Evolutionary conservation across 2,888 invertebrate genomes (phyloP), one percentile per base, ranked within the genome.

Genomic region (Adela reaumurella): DNA sequence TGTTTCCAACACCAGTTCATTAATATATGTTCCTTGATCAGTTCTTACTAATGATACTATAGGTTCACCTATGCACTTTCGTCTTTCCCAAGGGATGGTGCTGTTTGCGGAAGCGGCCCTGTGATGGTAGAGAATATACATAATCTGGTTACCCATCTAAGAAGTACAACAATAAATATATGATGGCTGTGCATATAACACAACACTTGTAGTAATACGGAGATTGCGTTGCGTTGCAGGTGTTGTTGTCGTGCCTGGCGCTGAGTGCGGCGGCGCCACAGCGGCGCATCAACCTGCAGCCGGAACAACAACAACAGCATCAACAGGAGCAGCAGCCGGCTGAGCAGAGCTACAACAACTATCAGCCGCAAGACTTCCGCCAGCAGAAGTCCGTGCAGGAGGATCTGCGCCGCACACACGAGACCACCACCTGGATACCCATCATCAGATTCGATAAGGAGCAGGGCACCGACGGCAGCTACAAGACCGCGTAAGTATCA

Each of bases 361-460:
- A 65, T 54, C 65, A 62, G 54, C 63, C 58, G n/a, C 68, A 74
- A 53, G 73, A 81, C 28, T 73, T 61, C 65, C 67, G 71, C 59
- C 64, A 64, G 48, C 46, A 58, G 43, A 73, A 70, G 53, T 64
- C 59, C 28, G 59, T 71, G 17, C 74, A 77, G 1, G 79, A 82
- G 55, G 74, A 77, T 64, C 71, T 74, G 55, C 69, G 76, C 19
- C 68, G 71, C 61, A 66, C 67, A n/a, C 63, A 67, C 49, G 83
- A 83, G 43, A 83, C 84, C 17, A 87, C 89, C 52, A 91, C 90
- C n/a, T 86, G 76, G 67, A 88, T 92, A 57, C 92, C 92, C 17
- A 92, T 92, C 62, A 83, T 92, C 52, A 82, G 84, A 56, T 91
- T 90, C 67, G 89, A 90, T 62, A 91, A 92, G 63, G 89, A 90